phyloP scores from a whole-genome alignment of 1,140 invertebrate species.

The Drosophila murphyi region DNA sequence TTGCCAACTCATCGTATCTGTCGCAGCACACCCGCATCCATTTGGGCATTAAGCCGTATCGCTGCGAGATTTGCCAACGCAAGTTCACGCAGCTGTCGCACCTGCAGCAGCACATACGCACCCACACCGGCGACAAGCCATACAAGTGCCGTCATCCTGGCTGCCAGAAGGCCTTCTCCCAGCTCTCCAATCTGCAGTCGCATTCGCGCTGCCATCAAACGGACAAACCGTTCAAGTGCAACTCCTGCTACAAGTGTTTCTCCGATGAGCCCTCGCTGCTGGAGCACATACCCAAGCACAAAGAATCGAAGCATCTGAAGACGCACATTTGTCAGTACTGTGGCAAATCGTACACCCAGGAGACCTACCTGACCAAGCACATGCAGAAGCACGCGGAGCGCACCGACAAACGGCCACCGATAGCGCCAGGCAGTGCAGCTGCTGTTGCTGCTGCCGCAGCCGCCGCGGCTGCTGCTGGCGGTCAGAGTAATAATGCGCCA shows the following conservation, averaged over 20 bases:
- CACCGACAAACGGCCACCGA: constrained; percentile 94
- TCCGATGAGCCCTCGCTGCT: constrained; percentile 96
- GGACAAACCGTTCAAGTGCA: constrained; percentile 96
- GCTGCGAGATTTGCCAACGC: constrained; percentile 98
- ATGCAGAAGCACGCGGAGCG: constrained; percentile 99
- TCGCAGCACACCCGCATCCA: constrained; percentile 99
- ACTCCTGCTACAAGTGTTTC: constrained; percentile 99
- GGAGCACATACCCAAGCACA: constrained; percentile 99
- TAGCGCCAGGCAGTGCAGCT: constrained; percentile 81
- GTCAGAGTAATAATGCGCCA: constrained; percentile 31
- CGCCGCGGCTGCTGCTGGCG: constrained; percentile 77
- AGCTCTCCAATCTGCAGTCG: constrained; percentile 98
- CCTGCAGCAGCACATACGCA: constrained; percentile 99
- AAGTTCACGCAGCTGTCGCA: constrained; percentile 99
- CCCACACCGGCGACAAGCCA: constrained; percentile 99
- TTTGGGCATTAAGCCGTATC: constrained; percentile 98
- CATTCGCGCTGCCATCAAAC: constrained; percentile 99
- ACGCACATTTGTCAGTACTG: constrained; percentile 99
- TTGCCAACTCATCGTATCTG: constrained; percentile 99
- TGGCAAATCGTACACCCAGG: constrained; percentile 99
- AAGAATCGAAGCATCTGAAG: constrained; percentile 99
- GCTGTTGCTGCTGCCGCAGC: constrained; percentile 77
- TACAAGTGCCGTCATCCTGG: constrained; percentile 99
- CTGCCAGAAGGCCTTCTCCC: constrained; percentile 99
- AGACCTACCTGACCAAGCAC: constrained; percentile 99